phyloP scores from a whole-genome alignment of 2,888 invertebrate genomes.

The Epinotia nisella region DNA sequence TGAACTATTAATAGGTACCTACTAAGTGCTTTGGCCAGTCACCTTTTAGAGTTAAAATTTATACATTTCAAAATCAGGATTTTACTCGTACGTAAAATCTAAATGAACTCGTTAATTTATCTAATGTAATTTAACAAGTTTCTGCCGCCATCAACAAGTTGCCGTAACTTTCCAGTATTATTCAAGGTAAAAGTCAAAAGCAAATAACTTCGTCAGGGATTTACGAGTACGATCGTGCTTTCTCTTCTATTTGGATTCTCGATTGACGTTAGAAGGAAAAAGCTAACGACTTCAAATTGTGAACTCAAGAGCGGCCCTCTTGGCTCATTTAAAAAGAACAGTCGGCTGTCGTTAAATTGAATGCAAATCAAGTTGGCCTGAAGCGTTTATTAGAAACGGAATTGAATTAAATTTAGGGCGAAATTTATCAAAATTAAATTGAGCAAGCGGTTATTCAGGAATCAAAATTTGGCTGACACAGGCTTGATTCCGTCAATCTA shows the following conservation, averaged over 20 bases:
- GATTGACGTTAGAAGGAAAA: not conserved
- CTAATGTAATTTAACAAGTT: not conserved
- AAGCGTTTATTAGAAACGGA: constrained; percentile 14
- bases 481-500: constrained; percentile 22
- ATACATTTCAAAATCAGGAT: no score
- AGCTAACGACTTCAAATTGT: constrained; percentile 3
- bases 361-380: constrained; percentile 22
- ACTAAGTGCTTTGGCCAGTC: no score
- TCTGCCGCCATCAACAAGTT: constrained; percentile 1
- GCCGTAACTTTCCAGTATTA: not conserved
- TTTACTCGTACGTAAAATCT: not conserved
- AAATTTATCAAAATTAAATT: constrained; percentile 31
- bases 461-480: constrained; percentile 25
- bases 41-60: no score
- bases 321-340: constrained; percentile 1
- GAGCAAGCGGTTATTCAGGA: constrained; percentile 13
- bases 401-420: constrained; percentile 20
- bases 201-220: not conserved
- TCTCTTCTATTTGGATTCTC: not conserved
- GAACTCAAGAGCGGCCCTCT: not conserved
- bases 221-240: not conserved
- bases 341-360: constrained; percentile 11
- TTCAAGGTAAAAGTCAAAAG: not conserved
- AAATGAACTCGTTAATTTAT: not conserved
- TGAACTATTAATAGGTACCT: no score